Conservation (phyloP, 2,113 vertebrate genomes). For the Mirza zaza region DNA sequence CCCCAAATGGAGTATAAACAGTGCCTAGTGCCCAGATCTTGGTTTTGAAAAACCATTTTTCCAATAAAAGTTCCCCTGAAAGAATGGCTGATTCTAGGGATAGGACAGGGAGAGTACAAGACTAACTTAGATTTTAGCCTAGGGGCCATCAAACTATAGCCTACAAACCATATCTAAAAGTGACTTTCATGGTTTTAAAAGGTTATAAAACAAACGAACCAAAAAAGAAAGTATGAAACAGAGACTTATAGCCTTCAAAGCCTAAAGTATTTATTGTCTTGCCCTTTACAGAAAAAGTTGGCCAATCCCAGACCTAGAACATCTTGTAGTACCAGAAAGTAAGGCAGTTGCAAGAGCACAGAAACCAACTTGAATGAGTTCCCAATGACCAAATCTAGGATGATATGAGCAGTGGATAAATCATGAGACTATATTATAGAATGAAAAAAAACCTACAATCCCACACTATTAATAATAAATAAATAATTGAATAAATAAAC, state of each 20-base stretch:
- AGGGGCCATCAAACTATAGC: background rate
- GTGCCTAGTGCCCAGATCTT: background rate
- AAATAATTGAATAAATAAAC: conserved; percentile 26
- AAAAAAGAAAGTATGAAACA: background rate
- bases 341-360: conserved; percentile 31
- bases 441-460: conserved; percentile 24
- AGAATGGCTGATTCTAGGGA: background rate
- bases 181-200: background rate
- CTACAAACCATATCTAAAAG: background rate
- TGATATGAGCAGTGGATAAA: conserved; percentile 24
- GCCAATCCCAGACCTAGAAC: background rate
- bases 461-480: conserved; percentile 6
- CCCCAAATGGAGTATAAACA: background rate
- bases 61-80: background rate
- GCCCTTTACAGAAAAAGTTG: conserved; percentile 21
- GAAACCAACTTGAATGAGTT: conserved; percentile 4
- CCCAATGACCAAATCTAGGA: conserved; percentile 16
- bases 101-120: background rate
- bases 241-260: conserved; percentile 7
- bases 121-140: conserved; percentile 34
- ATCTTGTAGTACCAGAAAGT: conserved; percentile 34
- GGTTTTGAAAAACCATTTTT: background rate
- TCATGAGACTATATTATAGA: conserved; percentile 23
- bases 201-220: conserved; percentile 12
- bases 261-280: conserved; percentile 39